A percentile compares a stretch with the other conserved stretches of the same genome.
These are phyloP conservation scores for Gorsachius goisagi DNA, from an alignment of 2,113 vertebrate species.

Conservation along the genomic window DNA sequence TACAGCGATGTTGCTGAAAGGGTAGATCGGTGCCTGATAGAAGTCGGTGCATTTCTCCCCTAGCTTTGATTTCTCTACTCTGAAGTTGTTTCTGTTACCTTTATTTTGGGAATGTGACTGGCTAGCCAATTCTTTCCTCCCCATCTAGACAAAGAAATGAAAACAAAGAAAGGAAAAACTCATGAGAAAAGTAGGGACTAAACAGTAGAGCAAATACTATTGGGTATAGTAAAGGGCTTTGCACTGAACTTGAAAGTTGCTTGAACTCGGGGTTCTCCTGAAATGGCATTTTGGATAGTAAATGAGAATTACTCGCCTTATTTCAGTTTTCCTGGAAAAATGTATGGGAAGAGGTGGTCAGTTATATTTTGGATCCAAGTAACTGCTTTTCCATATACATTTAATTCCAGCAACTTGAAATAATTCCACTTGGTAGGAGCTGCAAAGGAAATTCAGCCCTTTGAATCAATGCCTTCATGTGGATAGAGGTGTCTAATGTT, in stretches of 20 bases:
- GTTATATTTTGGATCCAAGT: background rate
- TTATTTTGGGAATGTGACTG: background rate
- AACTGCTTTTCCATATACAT: background rate
- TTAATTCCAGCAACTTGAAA: background rate
- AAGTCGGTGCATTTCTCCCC: background rate
- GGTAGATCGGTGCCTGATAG: background rate
- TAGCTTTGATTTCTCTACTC: background rate
- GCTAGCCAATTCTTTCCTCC: background rate
- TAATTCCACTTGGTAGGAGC: background rate
- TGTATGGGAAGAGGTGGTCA: background rate
- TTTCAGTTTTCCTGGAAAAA: background rate
- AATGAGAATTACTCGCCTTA: background rate
- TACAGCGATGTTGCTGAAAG: background rate
- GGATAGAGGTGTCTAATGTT: background rate
- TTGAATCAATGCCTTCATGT: background rate
- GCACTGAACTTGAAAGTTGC: background rate
- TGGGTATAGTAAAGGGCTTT: background rate
- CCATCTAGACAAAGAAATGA: background rate
- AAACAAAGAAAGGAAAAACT: background rate
- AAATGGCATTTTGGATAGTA: background rate
- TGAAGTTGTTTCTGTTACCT: background rate
- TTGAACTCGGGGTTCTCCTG: background rate
- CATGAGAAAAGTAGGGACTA: background rate
- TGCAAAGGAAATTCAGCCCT: background rate
- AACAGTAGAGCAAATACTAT: background rate